Base-by-base conservation (phyloP, 92 coral and sea anemone species). In the Plumapathes pennacea region DNA sequence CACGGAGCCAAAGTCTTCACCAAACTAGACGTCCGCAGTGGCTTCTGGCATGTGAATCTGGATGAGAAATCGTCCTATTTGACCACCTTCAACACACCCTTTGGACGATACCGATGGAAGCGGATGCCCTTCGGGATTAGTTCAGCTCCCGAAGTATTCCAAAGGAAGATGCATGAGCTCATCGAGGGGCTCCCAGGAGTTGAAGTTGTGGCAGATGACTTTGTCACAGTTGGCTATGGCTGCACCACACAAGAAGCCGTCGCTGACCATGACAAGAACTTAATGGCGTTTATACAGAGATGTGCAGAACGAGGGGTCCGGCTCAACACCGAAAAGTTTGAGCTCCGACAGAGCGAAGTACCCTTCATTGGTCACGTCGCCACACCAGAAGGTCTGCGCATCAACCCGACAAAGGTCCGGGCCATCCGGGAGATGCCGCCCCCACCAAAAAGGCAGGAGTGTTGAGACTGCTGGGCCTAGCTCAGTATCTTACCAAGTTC, bases 1-100 rank as follows among this genome's bases (percentile, higher is more conserved):
- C 85, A 78, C 25, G 85, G 79, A 1, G 85, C 85, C 24, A 70
- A 78, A 42, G 79, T 70, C 9, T 69, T 79, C 46, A 46, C 71
- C 26, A 62, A 62, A 20, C 71, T 62, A 34, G 60, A 62, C 32
- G 71, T 46, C 44, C 46, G 40, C 42, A 62, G 57, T 31, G 61
- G 61, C 11, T 63, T 63, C 60, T 48, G 59, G 68, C 71, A 63
- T 43, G 33, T 63, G n/a, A 33, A 32, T 24, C 38, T 63, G 28
- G 46, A 63, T 19, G 50, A 63, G 23, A 46, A 49, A 30, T 63
- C 57, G 31, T 63, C 71, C 30, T 63, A 46, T 30, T 40, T 44
- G 25, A 63, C 60, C 38, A 63, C 59, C 44, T 63, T 43, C 71
- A 63, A 63, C 58, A 46, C 71, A 32, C 71, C 43, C 25, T 44